Evolutionary conservation across 2,797 vertebrate species (phyloP), one percentile per base, ranked within the genome.

Genomic region (Gymnothorax reevesii): DNA sequence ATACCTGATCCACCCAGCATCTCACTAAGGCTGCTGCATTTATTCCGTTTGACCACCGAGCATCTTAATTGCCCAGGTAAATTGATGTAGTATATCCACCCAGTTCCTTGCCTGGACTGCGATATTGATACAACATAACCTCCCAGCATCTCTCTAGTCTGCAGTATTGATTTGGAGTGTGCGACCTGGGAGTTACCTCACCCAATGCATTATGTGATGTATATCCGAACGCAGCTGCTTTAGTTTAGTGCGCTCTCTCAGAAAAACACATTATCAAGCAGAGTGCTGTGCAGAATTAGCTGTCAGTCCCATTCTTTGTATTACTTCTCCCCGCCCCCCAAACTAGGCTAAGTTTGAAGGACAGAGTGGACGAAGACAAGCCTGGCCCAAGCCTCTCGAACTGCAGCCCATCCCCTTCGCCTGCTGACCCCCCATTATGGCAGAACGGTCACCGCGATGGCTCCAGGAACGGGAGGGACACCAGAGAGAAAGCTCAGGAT

Each of bases 381-480:
- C 94, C 92, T 73, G 93, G 93, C 89, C 96, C 95, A 90, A 92
- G 94, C 92, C 91, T 90, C 85, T 96, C 97, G 86, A 95, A 96
- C 91, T 94, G 91, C 89, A 97, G 96, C 93, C 92, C 91, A 15
- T 96, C 95, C 71, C 96, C 96, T 54, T 96, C 97, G 86, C 94
- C 92, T 0, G 93, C 94, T 94, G 95, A 89, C 97, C 97, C 17
- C 91, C 94, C 97, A 0, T 94, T 95, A 17, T 97, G 97, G 93
- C 97, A 98, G 96, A 99, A 99, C 84, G 98, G 98, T 75, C 96
- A 97, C 91, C 96, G 87, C 90, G 95, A 95, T 89, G 95, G 94
- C 77, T 92, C 94, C 92, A 97, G 96, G 93, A 97, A 97, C 83
- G 93, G 97, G 94, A 96, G 97, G 88, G 95, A 95, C 86, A 93